Conservation (phyloP, 1,140 invertebrate genomes). For the Drosophila melanica region DNA sequence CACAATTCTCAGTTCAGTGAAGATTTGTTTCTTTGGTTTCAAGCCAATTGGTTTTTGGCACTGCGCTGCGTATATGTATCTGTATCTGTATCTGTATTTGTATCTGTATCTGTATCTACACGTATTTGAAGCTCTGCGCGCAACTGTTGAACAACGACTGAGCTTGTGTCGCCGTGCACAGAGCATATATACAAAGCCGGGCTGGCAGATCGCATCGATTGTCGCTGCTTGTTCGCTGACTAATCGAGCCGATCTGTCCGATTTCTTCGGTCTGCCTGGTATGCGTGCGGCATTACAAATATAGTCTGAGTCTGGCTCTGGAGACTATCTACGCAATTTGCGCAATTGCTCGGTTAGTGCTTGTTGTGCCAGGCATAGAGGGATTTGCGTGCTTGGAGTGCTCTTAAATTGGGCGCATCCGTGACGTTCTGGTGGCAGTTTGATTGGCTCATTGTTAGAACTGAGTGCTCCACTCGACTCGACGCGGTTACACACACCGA, state of each 20-base stretch:
- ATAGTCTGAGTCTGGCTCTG: not conserved
- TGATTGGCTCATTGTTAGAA: slow-evolving; percentile 19
- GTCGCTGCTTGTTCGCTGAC: slow-evolving; percentile 30
- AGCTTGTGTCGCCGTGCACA: slow-evolving; percentile 1
- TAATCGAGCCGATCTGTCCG: slow-evolving; percentile 35
- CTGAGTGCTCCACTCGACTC: not conserved
- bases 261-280: slow-evolving; percentile 23
- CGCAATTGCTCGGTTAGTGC: slow-evolving; percentile 25
- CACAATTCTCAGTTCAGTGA: not conserved
- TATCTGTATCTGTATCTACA: no score
- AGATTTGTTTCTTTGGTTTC: not conserved
- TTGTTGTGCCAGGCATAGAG: not conserved
- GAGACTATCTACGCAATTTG: slow-evolving; percentile 28
- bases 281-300: slow-evolving; percentile 29
- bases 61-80: not conserved
- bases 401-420: slow-evolving; percentile 41
- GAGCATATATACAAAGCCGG: slow-evolving; percentile 9
- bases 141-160: slow-evolving; percentile 26
- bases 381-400: slow-evolving; percentile 6
- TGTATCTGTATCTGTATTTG: no score
- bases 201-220: slow-evolving; percentile 11
- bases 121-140: slow-evolving; percentile 17
- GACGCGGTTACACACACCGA: slow-evolving; percentile 1
- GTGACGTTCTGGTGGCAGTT: slow-evolving; percentile 22
- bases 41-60: not conserved